Evolutionary conservation across 2,888 invertebrate species (phyloP).

Genomic region (Chironomus riparius): DNA sequence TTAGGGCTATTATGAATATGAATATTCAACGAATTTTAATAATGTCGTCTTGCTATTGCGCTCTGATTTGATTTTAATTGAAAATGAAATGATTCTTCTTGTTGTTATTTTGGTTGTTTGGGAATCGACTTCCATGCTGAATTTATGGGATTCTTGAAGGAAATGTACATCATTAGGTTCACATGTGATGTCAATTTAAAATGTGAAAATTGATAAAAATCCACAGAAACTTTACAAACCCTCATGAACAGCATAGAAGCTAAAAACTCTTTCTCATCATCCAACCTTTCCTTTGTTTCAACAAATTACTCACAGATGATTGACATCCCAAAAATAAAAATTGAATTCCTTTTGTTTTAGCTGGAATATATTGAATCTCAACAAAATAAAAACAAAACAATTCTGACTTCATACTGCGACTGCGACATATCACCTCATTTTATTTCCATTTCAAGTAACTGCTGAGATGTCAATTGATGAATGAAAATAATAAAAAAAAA

Average conservation of each 20-base stretch:
- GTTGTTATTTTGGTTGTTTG: background rate
- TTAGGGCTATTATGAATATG: conserved; percentile 10
- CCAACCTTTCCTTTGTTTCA: too few species aligned
- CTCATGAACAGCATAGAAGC: too few species aligned
- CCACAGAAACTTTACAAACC: too few species aligned
- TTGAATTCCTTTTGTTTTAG: too few species aligned
- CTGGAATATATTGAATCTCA: too few species aligned
- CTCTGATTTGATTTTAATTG: conserved; percentile 8
- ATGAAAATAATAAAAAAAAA: background rate
- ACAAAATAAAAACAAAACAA: background rate
- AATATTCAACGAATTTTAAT: background rate
- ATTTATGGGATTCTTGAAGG: too few species aligned
- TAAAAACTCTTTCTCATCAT: too few species aligned
- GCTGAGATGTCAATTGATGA: background rate
- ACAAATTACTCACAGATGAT: too few species aligned
- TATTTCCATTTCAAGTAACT: background rate
- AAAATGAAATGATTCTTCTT: background rate
- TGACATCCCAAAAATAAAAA: too few species aligned
- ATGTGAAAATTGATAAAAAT: too few species aligned
- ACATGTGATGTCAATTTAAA: too few species aligned
- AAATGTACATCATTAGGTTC: too few species aligned
- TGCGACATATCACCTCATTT: conserved; percentile 4
- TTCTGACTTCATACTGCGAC: background rate
- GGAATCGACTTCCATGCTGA: background rate
- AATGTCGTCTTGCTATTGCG: background rate